Evolutionary conservation across 2,797 vertebrate species (phyloP), one percentile per base, ranked within the genome.

Genomic region (Balearica regulorum): DNA sequence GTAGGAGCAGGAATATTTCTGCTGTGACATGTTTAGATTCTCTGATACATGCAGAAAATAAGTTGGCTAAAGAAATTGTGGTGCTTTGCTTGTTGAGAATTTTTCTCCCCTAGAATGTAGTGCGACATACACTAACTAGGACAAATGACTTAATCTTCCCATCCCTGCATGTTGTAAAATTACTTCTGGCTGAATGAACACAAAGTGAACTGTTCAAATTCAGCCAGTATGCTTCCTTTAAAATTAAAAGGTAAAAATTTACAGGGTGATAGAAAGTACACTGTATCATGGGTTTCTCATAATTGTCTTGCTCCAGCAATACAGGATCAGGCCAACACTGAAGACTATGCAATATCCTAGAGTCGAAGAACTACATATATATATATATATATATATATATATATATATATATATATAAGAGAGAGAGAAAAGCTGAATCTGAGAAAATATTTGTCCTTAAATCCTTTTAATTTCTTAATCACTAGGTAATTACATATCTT

Each of bases 61-160:
- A 72, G 5, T 18, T 69, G 37, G 35, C 29, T 79, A 31, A 79
- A 76, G 43, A 84, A 94, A 57, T 53, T 5, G 14, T 5, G 24
- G 68, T 85, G 16, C 16, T 86, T 58, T 83, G 7, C 22, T 61
- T 92, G 31, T 33, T 0, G 0, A 81, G 53, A 22, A 71, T 75
- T 90, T 90, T 62, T 55, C 44, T 95, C 4, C 33, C 18, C 18
- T 68, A 55, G 49, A 75, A 75, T 9, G 18, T 26, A 46, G n/a
- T 80, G 44, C 44, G 88, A 41, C 20, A 57, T 57, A n/a, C 21
- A 46, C 41, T 71, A 86, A 76, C 44, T 54, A 65, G 69, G 69
- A 69, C 33, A 83, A 91, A 93, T 90, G 15, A 81, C 60, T 91
- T 95, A 83, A 95, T 78, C 57, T 93, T 91, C 62, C 91, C 61